Percentiles rank a stretch among this genome's conserved stretches.
Conservation (phyloP, 2,797 vertebrate species). For the Falco novaeseelandiae region DNA sequence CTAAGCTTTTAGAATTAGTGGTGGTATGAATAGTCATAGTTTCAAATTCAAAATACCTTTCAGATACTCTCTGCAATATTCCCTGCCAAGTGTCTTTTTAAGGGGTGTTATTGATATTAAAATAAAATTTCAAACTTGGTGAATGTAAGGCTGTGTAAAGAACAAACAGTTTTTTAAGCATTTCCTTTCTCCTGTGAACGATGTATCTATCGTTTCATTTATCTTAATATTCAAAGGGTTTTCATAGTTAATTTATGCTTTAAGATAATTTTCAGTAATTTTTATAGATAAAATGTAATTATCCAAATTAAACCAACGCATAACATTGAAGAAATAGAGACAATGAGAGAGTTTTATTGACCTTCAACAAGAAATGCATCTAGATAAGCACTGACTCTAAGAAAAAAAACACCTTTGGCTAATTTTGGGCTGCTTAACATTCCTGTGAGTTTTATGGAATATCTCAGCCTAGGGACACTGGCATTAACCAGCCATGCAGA, state of each 20-base stretch:
- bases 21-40: neutral
- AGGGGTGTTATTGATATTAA: neutral
- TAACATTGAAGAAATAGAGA: neutral
- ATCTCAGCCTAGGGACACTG: neutral
- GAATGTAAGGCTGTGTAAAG: neutral
- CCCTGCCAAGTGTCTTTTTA: neutral
- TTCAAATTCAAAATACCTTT: neutral
- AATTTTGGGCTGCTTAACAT: neutral
- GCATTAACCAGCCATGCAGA: neutral
- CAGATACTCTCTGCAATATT: neutral
- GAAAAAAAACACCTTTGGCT: neutral
- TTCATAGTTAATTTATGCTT: neutral
- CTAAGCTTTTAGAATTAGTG: neutral
- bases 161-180: neutral
- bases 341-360: neutral
- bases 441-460: neutral
- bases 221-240: neutral
- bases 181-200: neutral
- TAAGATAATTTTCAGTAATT: neutral
- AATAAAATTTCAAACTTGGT: neutral
- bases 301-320: neutral
- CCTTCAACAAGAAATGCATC: neutral
- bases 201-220: neutral
- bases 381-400: neutral
- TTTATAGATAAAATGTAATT: neutral